phyloP scores from a whole-genome alignment of 2,888 invertebrate species.

The Melinaea menophilus region DNA sequence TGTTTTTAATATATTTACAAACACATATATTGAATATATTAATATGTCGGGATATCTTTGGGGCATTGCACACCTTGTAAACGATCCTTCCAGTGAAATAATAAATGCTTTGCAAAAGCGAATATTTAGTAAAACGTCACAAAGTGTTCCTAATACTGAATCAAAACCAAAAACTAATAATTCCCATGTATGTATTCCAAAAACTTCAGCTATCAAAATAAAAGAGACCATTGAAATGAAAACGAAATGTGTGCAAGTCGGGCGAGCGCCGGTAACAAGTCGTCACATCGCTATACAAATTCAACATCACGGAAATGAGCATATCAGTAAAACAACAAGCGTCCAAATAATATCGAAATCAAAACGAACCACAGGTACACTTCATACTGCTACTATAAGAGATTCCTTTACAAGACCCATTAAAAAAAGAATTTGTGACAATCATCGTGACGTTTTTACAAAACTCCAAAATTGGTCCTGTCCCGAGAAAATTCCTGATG shows the following conservation, averaged over 20 bases:
- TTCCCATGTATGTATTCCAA: background rate
- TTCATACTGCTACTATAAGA: constrained; percentile 30
- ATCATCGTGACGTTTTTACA: constrained; percentile 44
- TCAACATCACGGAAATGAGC: constrained; percentile 28
- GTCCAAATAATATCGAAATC: constrained; percentile 26
- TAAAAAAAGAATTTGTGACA: constrained; percentile 41
- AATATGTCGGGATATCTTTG: constrained; percentile 51
- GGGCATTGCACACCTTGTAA: constrained; percentile 54
- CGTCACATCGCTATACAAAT: constrained; percentile 44
- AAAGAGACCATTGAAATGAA: constrained; percentile 20
- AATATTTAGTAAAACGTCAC: constrained; percentile 32
- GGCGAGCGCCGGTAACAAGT: constrained; percentile 31
- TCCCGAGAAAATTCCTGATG: constrained; percentile 15
- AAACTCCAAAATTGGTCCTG: constrained; percentile 42
- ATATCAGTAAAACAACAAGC: constrained; percentile 45
- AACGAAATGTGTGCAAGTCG: constrained; percentile 45
- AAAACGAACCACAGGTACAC: constrained; percentile 40
- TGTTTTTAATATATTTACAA: background rate
- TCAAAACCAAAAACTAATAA: background rate
- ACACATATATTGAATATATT: too few species aligned
- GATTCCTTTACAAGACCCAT: constrained; percentile 42
- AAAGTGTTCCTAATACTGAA: constrained; percentile 16
- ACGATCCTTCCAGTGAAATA: constrained; percentile 53
- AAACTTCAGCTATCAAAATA: constrained; percentile 11
- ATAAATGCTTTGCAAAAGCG: constrained; percentile 43